Evolutionary conservation across 1,140 invertebrate species (phyloP).

Genomic region (Homalodisca vitripennis): DNA sequence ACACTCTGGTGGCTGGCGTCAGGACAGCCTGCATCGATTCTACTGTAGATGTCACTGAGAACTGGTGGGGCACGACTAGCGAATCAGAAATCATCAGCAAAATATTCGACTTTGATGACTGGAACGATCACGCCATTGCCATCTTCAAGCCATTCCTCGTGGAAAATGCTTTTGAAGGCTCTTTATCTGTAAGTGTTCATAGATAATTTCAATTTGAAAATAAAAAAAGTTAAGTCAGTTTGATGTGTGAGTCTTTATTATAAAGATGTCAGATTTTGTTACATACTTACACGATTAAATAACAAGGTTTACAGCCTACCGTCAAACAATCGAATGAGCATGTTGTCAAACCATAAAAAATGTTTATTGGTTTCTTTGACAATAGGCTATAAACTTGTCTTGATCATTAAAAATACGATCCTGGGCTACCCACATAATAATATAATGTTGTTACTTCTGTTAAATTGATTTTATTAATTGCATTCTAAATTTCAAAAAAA

Average conservation of each 20-base stretch:
- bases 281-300: too few relatives aligned
- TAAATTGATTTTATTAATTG: too few relatives aligned
- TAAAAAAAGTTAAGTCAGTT: background rate
- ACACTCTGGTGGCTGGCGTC: slow-evolving; percentile 91
- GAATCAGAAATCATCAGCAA: slow-evolving; percentile 70
- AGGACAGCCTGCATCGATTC: slow-evolving; percentile 86
- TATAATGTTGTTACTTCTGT: too few relatives aligned
- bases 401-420: too few relatives aligned
- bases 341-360: too few relatives aligned
- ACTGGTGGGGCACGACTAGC: slow-evolving; percentile 92
- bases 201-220: background rate
- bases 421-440: too few relatives aligned
- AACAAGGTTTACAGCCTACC: too few relatives aligned
- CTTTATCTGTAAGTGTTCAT: slow-evolving; percentile 60
- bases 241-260: background rate
- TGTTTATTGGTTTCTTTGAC: too few relatives aligned
- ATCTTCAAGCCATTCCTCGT: slow-evolving; percentile 84
- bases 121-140: slow-evolving; percentile 97
- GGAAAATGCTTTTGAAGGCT: slow-evolving; percentile 70
- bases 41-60: slow-evolving; percentile 83
- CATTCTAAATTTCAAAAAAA: too few relatives aligned
- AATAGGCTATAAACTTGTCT: too few relatives aligned
- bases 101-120: slow-evolving; percentile 99
- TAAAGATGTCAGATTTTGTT: background rate
- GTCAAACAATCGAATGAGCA: too few relatives aligned